Base-by-base conservation (phyloP, 1,140 invertebrate species). In the Atta colombica region DNA sequence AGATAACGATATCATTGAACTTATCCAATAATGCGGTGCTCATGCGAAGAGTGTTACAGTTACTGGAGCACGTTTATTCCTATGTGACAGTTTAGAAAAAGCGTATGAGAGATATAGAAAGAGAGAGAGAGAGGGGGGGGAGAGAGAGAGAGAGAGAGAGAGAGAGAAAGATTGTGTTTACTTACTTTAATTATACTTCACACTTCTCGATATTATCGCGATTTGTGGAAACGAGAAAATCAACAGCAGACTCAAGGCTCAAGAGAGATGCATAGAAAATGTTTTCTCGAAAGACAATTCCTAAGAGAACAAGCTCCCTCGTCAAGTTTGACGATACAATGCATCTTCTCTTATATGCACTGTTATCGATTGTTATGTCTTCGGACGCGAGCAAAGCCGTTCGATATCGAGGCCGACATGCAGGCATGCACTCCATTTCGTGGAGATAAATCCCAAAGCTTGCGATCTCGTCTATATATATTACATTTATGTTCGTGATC, bases 1-100 rank as follows among this genome's bases (percentile, higher is more conserved):
- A 49, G 78, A 72, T 58, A 72, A 74, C 80, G 51, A 18, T 74
- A 82, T 60, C 68, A 60, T 74, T 60, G 39, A 82, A 82, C 80
- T 82, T 82, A 82, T 60, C 25, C 39, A 82, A 74, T 71, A 69
- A 80, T 69, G 65, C 77, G 45, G 16, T 45, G 53, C 55, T 60
- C 31, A 51, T 74, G 49, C 49, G 68, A 45, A 35, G 68, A 60
- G 25, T 61, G 55, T 74, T n/a, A 28, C 51, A 21, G 61, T 21
- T 16, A 39, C 35, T 25, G 35, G 6, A 6, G 25, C 10, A n/a
- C 14, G 14, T 49, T 16, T 21, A 45, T 18, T 35, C 28, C 28
- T 45, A 45, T 10, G 12, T 45, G 68, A 82, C 51, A 55, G 21
- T 81, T 53, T 3, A 25, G 3, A 31, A 45, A n/a, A 55, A 53